A percentile compares a stretch with the other conserved stretches of the same genome.
Evolutionary conservation across 2,797 vertebrate genomes (phyloP).

Genomic region (Sebastes paucispinis): DNA sequence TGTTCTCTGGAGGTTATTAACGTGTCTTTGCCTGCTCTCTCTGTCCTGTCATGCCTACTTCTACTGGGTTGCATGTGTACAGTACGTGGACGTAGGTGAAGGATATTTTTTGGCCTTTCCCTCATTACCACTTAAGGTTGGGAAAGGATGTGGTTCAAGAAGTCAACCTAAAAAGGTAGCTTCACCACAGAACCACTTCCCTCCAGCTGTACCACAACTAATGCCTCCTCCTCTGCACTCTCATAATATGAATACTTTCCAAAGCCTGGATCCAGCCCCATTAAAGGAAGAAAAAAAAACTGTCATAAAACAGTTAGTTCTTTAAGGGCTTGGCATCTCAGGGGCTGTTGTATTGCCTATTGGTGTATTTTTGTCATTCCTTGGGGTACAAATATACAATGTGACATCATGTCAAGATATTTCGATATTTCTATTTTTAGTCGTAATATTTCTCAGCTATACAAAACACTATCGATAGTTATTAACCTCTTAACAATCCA

Average conservation of each 20-base stretch:
- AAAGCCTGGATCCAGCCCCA: conserved; percentile 13
- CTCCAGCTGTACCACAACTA: neutral
- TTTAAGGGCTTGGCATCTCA: neutral
- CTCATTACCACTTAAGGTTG: neutral
- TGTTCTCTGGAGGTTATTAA: neutral
- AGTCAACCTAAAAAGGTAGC: neutral
- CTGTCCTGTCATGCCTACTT: neutral
- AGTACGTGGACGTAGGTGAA: neutral
- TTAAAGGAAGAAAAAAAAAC: neutral
- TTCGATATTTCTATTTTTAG: too few species aligned
- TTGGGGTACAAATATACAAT: neutral
- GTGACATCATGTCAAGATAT: neutral
- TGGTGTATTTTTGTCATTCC: neutral
- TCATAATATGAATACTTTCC: neutral
- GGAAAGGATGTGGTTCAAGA: neutral
- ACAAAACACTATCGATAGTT: too few species aligned
- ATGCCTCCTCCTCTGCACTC: neutral
- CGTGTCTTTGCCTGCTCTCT: neutral
- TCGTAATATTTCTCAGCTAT: neutral
- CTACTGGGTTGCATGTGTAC: neutral
- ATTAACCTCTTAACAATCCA: too few species aligned
- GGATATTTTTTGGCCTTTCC: neutral
- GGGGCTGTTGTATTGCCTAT: neutral
- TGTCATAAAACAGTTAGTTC: neutral
- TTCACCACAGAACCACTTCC: neutral